Conservation (phyloP, 1,140 invertebrate genomes). For the Zaprionus nigranus region DNA sequence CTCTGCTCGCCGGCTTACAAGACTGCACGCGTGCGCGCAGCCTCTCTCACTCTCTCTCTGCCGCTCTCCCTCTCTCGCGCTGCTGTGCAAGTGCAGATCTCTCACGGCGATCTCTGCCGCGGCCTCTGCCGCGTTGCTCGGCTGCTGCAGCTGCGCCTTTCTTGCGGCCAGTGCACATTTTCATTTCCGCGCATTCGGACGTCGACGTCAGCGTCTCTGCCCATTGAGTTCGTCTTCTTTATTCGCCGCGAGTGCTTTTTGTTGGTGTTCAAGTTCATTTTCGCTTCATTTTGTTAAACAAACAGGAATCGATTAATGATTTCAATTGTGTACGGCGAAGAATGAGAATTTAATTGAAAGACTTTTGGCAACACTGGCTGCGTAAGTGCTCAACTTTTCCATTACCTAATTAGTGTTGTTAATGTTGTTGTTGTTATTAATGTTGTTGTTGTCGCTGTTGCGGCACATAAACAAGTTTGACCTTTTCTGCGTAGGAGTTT, state of each 20-base stretch:
- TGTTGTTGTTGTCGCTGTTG: slow-evolving; percentile 15
- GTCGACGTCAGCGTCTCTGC: slow-evolving; percentile 52
- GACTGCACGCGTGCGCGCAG: slow-evolving; percentile 10
- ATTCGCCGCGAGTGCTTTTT: slow-evolving; percentile 35
- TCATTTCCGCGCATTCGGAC: slow-evolving; percentile 69
- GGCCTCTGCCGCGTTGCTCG: slow-evolving; percentile 13
- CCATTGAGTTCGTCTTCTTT: slow-evolving; percentile 4
- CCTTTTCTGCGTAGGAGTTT: slow-evolving; percentile 68
- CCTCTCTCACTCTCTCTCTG: not conserved
- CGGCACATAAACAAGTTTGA: slow-evolving; percentile 49
- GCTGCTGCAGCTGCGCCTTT: slow-evolving; percentile 41
- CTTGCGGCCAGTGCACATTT: slow-evolving; percentile 60
- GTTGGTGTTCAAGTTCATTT: slow-evolving; percentile 6
- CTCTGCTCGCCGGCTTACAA: not conserved
- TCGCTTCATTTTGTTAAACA: not conserved
- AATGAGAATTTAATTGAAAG: slow-evolving; percentile 12
- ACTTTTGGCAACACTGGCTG: slow-evolving; percentile 21
- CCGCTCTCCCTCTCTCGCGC: not conserved
- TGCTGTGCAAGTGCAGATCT: slow-evolving; percentile 34
- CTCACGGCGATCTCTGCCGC: slow-evolving; percentile 10
- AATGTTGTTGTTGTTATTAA: slow-evolving; percentile 14
- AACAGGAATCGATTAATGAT: not conserved
- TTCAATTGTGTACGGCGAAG: not conserved
- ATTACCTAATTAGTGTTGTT: slow-evolving; percentile 43
- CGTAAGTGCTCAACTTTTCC: slow-evolving; percentile 48